Base-by-base conservation (phyloP, 2,888 invertebrate species). In the Helleia helle region DNA sequence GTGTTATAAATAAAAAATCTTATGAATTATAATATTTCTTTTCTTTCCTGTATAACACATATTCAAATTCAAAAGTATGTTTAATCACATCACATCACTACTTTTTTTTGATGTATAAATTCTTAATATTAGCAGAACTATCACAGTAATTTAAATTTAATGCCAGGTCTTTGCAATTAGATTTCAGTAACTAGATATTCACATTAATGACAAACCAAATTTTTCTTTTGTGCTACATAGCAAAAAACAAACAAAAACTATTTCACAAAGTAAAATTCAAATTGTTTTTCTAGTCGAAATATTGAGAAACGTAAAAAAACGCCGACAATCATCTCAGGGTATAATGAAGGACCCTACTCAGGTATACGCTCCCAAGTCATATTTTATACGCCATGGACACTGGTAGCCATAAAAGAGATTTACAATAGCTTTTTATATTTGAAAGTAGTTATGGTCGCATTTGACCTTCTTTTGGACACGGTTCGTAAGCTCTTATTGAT, bases 331-430 rank as follows among this genome's bases (percentile, higher is more conserved):
- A 80, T 74, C 60, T 62, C 58, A 53, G 58, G 55, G 62, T 63
- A 72, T 83, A 79, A 81, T 79, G 76, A 81, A 64, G 71, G 73
- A 67, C 80, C 81, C 70, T 71, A 72, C 71, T 66, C 83, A 84
- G 84, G 84, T 84, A 84, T 77, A 71, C 59, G 69, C 70, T 71
- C 73, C 72, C 64, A 73, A 80, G 75, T 74, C 70, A 77, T 84
- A 83, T 81, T 79, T 81, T 73, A 83, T 74, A 73, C 70, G 80
- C 71, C 81, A 75, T 57, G 71, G 71, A 68, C 70, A 60, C 62
- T 59, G 60, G 76, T 66, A 71, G 73, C 74, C 66, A 76, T 81
- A 77, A 81, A 80, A 69, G 66, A 74, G 75, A 77, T 80, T 84
- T 81, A 83, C 73, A 79, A 81, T 79, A 69, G 66, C 40, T 64